phyloP scores from a whole-genome alignment of 2,113 vertebrate genomes.

The Odontesthes bonariensis region DNA sequence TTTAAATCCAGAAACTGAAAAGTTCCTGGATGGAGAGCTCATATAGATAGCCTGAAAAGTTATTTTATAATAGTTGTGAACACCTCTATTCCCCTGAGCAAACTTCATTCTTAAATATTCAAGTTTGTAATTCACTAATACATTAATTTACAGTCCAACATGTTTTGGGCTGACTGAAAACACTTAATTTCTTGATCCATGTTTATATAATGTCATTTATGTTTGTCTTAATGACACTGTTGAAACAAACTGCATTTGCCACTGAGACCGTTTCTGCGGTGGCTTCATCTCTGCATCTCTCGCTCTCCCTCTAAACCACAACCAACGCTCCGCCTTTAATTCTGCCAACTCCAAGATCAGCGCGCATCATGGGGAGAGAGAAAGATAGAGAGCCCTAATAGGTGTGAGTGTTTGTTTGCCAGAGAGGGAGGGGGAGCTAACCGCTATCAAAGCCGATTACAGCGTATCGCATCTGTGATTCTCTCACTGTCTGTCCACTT shows the following conservation, averaged over 20 bases:
- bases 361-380: constrained; percentile 55
- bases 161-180: too few species aligned
- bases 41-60: too few species aligned
- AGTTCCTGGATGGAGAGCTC: not conserved
- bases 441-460: constrained; percentile 89
- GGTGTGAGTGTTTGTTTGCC: not conserved
- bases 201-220: too few species aligned
- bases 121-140: too few species aligned
- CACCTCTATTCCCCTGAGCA: too few species aligned
- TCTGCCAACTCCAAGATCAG: constrained; percentile 67
- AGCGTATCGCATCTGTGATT: constrained; percentile 83
- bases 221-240: too few species aligned
- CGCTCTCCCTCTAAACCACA: not conserved
- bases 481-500: constrained; percentile 59
- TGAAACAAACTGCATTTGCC: not conserved
- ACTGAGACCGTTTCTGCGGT: constrained; percentile 7
- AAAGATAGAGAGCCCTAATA: constrained; percentile 56
- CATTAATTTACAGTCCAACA: too few species aligned
- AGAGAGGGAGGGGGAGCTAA: constrained; percentile 65
- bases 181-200: too few species aligned
- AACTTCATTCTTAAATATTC: too few species aligned
- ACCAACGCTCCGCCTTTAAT: constrained; percentile 73
- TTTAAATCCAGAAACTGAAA: not conserved
- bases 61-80: too few species aligned
- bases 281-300: constrained; percentile 5